Percentiles rank a stretch among this genome's conserved stretches.
phyloP scores from a whole-genome alignment of 2,888 invertebrate species.

The Cotesia congregata region DNA sequence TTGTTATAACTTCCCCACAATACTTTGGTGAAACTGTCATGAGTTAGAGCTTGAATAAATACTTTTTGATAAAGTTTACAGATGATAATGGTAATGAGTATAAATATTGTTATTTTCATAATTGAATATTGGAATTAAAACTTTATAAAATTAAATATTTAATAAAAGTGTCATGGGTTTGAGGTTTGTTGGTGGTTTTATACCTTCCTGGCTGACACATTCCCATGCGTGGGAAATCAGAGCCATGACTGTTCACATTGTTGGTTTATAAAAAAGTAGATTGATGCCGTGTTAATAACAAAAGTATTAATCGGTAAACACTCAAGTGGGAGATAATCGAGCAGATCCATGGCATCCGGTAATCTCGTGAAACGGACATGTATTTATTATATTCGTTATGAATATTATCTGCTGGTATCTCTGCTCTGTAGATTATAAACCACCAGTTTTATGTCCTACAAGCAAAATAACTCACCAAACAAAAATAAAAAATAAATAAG shows the following conservation, averaged over 20 bases:
- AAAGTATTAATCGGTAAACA: slow-evolving; percentile 24
- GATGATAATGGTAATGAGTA: not conserved
- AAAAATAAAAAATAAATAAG: not conserved
- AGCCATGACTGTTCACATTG: slow-evolving; percentile 30
- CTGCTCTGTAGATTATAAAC: not conserved
- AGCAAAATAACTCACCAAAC: too few relatives aligned
- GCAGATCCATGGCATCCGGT: slow-evolving; percentile 20
- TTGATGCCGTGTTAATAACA: slow-evolving; percentile 25
- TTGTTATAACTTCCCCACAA: slow-evolving; percentile 29
- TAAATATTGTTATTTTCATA: slow-evolving; percentile 6
- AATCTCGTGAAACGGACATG: slow-evolving; percentile 26
- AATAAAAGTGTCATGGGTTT: slow-evolving; percentile 20
- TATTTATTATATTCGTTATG: not conserved
- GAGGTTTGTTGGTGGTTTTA: slow-evolving; percentile 15
- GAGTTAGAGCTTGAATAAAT: not conserved
- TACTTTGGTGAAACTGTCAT: slow-evolving; percentile 33
- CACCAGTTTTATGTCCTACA: not conserved
- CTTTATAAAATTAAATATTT: slow-evolving; percentile 13
- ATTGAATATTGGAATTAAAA: slow-evolving; percentile 3
- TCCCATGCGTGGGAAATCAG: slow-evolving; percentile 27
- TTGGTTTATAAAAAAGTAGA: slow-evolving; percentile 19
- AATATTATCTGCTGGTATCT: slow-evolving; percentile 10
- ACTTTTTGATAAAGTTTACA: not conserved
- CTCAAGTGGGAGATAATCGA: slow-evolving; percentile 5
- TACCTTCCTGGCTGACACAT: slow-evolving; percentile 23